A percentile compares a stretch with the other conserved stretches of the same genome.
Evolutionary conservation across 2,113 vertebrate genomes (phyloP).

Genomic region (Choloepus hoffmanni): DNA sequence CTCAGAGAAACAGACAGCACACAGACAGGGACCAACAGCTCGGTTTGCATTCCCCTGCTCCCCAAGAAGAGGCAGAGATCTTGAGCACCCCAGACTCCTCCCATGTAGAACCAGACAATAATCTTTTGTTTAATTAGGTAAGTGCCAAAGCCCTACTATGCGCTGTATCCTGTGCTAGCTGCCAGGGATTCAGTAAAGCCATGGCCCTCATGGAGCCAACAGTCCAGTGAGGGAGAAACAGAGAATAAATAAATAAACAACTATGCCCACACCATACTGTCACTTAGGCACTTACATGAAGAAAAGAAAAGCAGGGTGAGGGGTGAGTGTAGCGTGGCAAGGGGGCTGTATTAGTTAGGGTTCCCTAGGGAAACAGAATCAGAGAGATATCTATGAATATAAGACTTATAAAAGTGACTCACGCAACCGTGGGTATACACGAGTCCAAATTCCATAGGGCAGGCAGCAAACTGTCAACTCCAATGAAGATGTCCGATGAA

Average conservation of each 20-base stretch:
- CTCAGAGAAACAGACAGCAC: too few species aligned
- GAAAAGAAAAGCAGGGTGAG: not conserved
- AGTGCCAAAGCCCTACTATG: not conserved
- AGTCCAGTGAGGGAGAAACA: not conserved
- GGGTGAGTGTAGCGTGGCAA: not conserved
- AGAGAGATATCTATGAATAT: too few species aligned
- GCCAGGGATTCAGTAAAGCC: not conserved
- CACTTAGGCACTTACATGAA: rapidly evolving
- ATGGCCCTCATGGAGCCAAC: not conserved
- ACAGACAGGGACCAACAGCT: not conserved
- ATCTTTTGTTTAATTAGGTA: not conserved
- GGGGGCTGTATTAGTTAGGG: too few species aligned
- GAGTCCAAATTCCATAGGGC: too few species aligned
- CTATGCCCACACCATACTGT: rapidly evolving
- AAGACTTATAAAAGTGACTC: too few species aligned
- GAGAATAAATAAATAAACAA: not conserved
- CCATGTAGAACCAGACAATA: not conserved
- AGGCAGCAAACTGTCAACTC: too few species aligned
- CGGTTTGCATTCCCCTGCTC: not conserved
- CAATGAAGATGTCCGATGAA: too few species aligned
- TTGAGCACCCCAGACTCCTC: not conserved
- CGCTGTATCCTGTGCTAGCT: not conserved
- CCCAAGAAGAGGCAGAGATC: not conserved
- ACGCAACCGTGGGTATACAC: too few species aligned
- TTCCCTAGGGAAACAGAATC: too few species aligned